Evolutionary conservation across 1,140 invertebrate species (phyloP).

Genomic region (Hypothenemus hampei): DNA sequence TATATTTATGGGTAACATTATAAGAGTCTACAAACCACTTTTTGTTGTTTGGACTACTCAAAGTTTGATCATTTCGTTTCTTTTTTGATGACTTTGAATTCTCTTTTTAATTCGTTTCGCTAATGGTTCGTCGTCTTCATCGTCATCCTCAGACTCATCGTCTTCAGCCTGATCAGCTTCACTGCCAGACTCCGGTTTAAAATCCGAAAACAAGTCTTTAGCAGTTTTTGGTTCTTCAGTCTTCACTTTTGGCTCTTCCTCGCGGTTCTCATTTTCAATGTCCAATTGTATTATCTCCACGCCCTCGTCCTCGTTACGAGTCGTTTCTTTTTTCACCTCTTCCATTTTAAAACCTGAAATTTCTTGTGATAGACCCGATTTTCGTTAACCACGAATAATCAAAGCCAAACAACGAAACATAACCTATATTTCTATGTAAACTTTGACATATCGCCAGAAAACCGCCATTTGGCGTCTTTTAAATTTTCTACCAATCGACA

Average conservation of each 20-base stretch:
- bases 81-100: conserved; percentile 16
- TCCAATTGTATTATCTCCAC: conserved; percentile 23
- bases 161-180: conserved; percentile 24
- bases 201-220: conserved; percentile 33
- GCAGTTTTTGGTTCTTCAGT: conserved; percentile 28
- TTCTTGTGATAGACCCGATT: no score
- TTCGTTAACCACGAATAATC: no score
- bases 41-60: conserved; percentile 8
- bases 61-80: conserved; percentile 6
- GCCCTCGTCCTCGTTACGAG: conserved; percentile 9
- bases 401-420: no score
- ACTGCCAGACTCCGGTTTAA: conserved; percentile 30
- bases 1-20: no score
- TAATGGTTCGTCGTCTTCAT: conserved; percentile 29
- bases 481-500: no score
- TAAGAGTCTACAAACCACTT: conserved; percentile 12
- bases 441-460: no score
- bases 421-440: no score
- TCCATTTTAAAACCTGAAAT: background rate
- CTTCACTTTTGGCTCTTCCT: conserved; percentile 18
- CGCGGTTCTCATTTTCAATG: conserved; percentile 16
- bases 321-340: conserved; percentile 16
- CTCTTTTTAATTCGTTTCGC: conserved; percentile 30
- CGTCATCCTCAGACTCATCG: conserved; percentile 21
- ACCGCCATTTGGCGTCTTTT: no score